phyloP scores from a whole-genome alignment of 2,888 invertebrate species.

The Apamea sordens region DNA sequence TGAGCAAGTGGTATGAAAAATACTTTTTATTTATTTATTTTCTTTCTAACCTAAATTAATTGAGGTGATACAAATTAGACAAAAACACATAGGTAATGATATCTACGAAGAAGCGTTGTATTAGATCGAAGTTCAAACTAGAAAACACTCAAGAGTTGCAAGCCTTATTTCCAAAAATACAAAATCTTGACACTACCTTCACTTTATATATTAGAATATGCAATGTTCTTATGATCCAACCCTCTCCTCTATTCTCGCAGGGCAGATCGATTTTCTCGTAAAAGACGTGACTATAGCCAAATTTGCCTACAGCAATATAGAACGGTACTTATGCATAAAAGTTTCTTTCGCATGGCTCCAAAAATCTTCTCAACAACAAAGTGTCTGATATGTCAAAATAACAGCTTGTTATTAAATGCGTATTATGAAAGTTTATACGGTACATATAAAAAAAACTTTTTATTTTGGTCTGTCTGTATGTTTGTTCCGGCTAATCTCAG shows the following conservation, averaged over 20 bases:
- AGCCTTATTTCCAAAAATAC: neutral
- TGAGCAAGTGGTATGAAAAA: no score
- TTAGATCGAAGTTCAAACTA: neutral
- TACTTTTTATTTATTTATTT: no score
- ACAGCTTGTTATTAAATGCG: neutral
- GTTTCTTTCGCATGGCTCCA: neutral
- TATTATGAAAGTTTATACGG: no score
- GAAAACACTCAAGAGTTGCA: neutral
- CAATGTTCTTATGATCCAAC: neutral
- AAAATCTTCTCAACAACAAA: neutral
- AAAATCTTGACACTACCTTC: neutral
- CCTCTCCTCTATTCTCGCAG: neutral
- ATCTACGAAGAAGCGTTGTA: neutral
- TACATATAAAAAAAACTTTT: no score
- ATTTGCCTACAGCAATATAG: slow-evolving; percentile 1
- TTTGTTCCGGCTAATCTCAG: neutral
- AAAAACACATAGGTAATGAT: neutral
- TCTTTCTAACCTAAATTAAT: neutral
- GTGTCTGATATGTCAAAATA: neutral
- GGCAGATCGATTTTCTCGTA: neutral
- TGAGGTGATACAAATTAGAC: neutral
- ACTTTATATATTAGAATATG: neutral
- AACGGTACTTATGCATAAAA: neutral
- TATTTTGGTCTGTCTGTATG: no score
- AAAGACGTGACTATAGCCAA: neutral